A percentile compares a stretch with the other conserved stretches of the same genome.
Evolutionary conservation across 2,797 vertebrate genomes (phyloP).

Genomic region (Caiman crocodilus): DNA sequence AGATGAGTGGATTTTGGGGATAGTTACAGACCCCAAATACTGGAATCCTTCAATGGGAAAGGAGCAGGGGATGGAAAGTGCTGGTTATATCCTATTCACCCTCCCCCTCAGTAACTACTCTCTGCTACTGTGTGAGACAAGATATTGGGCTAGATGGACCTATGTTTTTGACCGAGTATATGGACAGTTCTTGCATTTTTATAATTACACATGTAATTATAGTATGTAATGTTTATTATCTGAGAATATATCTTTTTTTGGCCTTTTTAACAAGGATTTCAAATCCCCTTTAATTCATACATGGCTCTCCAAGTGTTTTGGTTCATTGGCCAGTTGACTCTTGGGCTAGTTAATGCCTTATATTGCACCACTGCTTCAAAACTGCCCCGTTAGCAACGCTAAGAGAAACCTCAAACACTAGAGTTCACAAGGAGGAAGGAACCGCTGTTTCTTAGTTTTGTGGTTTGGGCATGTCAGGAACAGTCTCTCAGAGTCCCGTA

Average conservation of each 20-base stretch:
- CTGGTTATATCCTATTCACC: no score
- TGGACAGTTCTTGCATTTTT: neutral
- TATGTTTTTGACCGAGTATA: no score
- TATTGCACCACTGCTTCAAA: neutral
- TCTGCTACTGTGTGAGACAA: no score
- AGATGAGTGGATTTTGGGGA: no score
- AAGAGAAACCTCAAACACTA: fast-evolving
- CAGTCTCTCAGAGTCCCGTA: neutral
- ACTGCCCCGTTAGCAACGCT: neutral
- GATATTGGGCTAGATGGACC: no score
- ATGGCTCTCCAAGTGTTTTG: neutral
- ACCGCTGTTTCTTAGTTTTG: neutral
- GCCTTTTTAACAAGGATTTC: neutral
- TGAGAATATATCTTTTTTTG: neutral
- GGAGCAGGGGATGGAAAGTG: no score
- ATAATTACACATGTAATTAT: neutral
- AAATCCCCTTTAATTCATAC: neutral
- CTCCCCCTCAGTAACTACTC: no score
- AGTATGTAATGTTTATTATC: neutral
- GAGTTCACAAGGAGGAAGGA: neutral
- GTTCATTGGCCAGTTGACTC: fast-evolving
- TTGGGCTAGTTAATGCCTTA: neutral
- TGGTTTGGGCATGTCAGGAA: neutral
- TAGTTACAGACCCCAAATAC: no score
- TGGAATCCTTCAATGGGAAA: no score